Percentiles rank a stretch among this genome's conserved stretches.
phyloP scores from a whole-genome alignment of 2,797 vertebrate species.

The Leptoclinus maculatus region DNA sequence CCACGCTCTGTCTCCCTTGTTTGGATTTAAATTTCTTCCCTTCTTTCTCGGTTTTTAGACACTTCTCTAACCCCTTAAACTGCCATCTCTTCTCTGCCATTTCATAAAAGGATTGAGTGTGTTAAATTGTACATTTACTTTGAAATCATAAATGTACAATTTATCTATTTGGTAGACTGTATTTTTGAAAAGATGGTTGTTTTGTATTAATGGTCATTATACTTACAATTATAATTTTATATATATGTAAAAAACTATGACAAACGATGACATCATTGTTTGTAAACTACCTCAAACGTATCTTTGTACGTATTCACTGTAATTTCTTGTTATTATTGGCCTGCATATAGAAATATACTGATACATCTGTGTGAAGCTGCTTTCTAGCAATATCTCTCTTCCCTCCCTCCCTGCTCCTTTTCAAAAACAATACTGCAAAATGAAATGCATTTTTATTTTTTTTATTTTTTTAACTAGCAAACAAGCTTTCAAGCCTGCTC shows the following conservation, averaged over 20 bases:
- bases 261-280: not conserved
- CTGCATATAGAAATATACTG: not conserved
- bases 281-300: not conserved
- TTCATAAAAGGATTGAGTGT: not conserved
- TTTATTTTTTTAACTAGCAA: conserved; percentile 1
- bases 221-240: too few relatives aligned
- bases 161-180: not conserved
- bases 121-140: not conserved
- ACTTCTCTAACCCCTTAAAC: not conserved
- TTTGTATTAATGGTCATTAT: not conserved
- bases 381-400: not conserved
- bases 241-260: too few relatives aligned
- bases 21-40: not conserved
- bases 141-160: too few relatives aligned
- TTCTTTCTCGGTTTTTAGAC: not conserved
- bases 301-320: not conserved
- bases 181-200: not conserved
- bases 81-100: not conserved
- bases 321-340: not conserved
- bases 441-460: not conserved
- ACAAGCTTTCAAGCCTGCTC: conserved; percentile 13
- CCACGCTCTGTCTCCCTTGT: not conserved
- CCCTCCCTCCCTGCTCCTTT: not conserved
- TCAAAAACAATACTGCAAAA: not conserved
- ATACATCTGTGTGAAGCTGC: not conserved